phyloP scores from a whole-genome alignment of 2,888 invertebrate genomes.

The Pheosia tremula region DNA sequence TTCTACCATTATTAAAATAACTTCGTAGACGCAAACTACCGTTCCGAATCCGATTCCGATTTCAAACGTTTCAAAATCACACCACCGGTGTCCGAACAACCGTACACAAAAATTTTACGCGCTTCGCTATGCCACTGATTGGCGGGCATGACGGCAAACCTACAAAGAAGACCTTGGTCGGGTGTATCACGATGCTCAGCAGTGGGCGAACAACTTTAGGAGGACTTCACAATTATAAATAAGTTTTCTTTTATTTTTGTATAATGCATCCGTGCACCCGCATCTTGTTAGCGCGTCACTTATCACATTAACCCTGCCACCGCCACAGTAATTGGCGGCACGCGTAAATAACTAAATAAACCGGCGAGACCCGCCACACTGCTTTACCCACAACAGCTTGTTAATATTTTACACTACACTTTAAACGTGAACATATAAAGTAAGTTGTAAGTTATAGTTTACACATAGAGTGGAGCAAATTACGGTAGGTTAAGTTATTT shows the following conservation, averaged over 20 bases:
- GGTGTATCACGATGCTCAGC: no score
- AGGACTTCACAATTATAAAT: neutral
- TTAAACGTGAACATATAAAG: constrained; percentile 3
- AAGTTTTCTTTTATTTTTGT: constrained; percentile 6
- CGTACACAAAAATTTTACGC: no score
- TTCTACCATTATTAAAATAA: no score
- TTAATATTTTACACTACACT: constrained; percentile 28
- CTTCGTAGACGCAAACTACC: no score
- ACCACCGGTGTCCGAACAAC: no score
- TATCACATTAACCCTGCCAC: constrained; percentile 61
- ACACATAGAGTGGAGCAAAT: neutral
- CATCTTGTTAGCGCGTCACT: constrained; percentile 60
- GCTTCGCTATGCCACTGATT: no score
- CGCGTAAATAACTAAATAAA: constrained; percentile 60
- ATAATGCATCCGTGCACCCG: constrained; percentile 33
- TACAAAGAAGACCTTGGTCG: no score
- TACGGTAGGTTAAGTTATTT: constrained; percentile 12
- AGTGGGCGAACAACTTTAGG: no score
- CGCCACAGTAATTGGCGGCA: constrained; percentile 55
- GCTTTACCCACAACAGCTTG: constrained; percentile 31
- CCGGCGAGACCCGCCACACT: constrained; percentile 25
- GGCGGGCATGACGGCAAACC: no score
- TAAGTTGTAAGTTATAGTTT: neutral
- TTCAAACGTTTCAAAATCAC: no score
- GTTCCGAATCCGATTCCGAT: no score